Percentiles rank a stretch among this genome's conserved stretches.
Conservation (phyloP, 2,888 invertebrate genomes). For the Metacarcinus magister region DNA sequence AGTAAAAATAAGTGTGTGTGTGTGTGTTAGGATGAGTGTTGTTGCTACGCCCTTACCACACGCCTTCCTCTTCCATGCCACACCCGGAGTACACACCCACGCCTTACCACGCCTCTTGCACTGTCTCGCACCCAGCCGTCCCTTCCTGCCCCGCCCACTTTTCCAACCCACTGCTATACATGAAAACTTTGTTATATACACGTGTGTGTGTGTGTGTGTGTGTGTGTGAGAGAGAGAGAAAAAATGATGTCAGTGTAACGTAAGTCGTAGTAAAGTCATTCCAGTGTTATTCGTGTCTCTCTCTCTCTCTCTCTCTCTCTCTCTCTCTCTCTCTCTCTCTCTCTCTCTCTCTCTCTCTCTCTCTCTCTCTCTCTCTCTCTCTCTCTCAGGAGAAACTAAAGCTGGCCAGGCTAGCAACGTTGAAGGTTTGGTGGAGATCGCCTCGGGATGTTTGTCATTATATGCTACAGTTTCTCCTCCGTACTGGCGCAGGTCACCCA, state of each 20-base stretch:
- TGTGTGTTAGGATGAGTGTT: no score
- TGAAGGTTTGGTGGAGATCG: background rate
- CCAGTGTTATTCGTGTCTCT: background rate
- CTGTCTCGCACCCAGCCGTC: background rate
- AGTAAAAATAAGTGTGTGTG: no score
- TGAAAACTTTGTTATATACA: background rate
- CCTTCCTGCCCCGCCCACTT: constrained; percentile 15
- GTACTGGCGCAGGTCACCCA: constrained; percentile 30
- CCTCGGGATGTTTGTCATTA: constrained; percentile 21
- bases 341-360: constrained; percentile 50
- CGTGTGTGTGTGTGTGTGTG: background rate
- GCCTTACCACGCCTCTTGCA: background rate
- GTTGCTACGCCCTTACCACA: no score
- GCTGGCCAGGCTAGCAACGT: background rate
- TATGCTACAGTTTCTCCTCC: constrained; percentile 12
- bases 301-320: constrained; percentile 39
- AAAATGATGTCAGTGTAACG: background rate
- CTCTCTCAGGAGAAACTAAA: background rate
- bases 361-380: constrained; percentile 44
- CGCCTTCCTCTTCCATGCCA: background rate
- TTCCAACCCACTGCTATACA: background rate
- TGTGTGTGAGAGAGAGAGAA: background rate
- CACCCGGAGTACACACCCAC: background rate
- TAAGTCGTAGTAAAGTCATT: background rate
- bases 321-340: constrained; percentile 29